Evolutionary conservation across 2,888 invertebrate species (phyloP), one percentile per base, ranked within the genome.

Genomic region (Bedellia somnulentella): DNA sequence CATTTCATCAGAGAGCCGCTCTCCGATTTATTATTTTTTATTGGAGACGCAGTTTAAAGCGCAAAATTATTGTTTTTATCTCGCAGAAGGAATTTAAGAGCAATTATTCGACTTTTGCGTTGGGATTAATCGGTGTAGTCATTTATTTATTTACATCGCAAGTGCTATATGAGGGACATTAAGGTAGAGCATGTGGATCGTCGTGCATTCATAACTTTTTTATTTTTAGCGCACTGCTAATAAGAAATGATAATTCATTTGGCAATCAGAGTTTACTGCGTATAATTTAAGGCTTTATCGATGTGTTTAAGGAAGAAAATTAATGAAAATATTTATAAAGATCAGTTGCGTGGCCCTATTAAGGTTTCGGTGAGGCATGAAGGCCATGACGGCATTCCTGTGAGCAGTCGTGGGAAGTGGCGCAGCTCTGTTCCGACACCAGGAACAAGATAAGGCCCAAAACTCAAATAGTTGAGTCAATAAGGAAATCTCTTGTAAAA

Each of bases 61-160:
- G 62, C 64, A 50, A 59, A 73, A 75, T 75, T 70, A 75, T 75
- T 73, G 73, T 75, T 71, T 75, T 75, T 75, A 64, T 70, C 64
- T 61, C 57, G 53, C 61, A 49, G 44, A 49, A 49, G 71, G 71
- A 62, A 75, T 75, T 71, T 67, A 56, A 57, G 64, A 57, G 70
- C 64, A 73, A 75, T 75, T 73, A 71, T 52, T 49, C 67, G 66
- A 66, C 63, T 62, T 63, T 61, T 52, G 57, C 60, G 56, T 44
- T 52, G 55, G 50, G 57, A 70, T 71, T 71, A 73, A 73, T 70
- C 71, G 71, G 70, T 64, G 26, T 14, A 16, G 17, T 15, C 25
- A 25, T 25, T 30, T 25, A 24, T 30, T 30, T 25, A 31, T 30
- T 30, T 30, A 24, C 29, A 12, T 29, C 13, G 29, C 29, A 16